phyloP scores from a whole-genome alignment of 2,797 vertebrate genomes.

The Mus spretus region DNA sequence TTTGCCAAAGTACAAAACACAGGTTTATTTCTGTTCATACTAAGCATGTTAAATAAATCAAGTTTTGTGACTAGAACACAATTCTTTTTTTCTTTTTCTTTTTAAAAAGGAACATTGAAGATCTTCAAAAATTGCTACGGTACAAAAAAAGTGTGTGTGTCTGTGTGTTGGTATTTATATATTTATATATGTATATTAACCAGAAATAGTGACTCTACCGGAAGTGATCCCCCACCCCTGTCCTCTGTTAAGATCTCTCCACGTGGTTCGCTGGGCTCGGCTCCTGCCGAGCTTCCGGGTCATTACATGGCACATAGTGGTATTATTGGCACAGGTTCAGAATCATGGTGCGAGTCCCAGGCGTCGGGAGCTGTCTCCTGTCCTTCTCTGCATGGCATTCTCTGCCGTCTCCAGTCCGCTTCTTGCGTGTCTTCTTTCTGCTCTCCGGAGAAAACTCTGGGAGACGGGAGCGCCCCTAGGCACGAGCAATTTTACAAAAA shows the following conservation, averaged over 20 bases:
- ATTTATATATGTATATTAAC: slow-evolving; percentile 86
- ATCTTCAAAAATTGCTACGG: slow-evolving; percentile 91
- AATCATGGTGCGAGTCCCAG: slow-evolving; percentile 91
- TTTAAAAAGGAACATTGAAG: slow-evolving; percentile 90
- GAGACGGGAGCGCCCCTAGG: slow-evolving; percentile 89
- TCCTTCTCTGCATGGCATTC: slow-evolving; percentile 44
- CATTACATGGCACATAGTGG: slow-evolving; percentile 99
- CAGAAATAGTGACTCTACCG: slow-evolving; percentile 87
- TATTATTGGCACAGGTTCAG: slow-evolving; percentile 99
- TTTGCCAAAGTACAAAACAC: slow-evolving; percentile 88
- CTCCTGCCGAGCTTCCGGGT: slow-evolving; percentile 87
- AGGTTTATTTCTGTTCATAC: slow-evolving; percentile 80
- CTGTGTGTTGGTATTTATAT: slow-evolving; percentile 86
- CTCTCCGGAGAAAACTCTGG: slow-evolving; percentile 84
- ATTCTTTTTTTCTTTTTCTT: slow-evolving; percentile 79
- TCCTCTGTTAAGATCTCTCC: slow-evolving; percentile 74
- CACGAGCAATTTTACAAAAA: slow-evolving; percentile 97
- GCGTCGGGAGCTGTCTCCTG: slow-evolving; percentile 81
- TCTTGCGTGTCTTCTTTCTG: slow-evolving; percentile 60
- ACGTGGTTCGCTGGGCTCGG: slow-evolving; percentile 74
- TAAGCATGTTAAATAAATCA: slow-evolving; percentile 86
- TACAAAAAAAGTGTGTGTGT: slow-evolving; percentile 89
- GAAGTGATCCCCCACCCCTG: slow-evolving; percentile 85
- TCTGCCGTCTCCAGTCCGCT: slow-evolving; percentile 71
- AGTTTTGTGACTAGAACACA: slow-evolving; percentile 85